Evolutionary conservation across 2,113 vertebrate genomes (phyloP).

Genomic region (Sceloporus tristichus): DNA sequence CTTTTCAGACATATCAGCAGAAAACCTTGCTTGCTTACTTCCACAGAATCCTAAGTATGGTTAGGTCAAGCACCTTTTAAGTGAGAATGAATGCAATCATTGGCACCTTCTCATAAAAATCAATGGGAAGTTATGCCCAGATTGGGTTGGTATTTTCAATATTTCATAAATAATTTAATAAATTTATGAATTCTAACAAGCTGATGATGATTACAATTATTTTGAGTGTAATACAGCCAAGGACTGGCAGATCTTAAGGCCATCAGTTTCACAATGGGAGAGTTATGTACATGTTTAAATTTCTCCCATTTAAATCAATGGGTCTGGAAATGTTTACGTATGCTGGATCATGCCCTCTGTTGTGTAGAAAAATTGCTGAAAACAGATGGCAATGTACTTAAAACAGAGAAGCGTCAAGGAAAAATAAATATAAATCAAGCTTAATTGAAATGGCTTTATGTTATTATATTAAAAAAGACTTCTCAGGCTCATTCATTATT

Average conservation of each 20-base stretch:
- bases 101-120: not conserved
- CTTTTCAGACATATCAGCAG: not conserved
- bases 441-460: not conserved
- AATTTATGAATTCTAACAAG: not conserved
- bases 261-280: not conserved
- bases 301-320: not conserved
- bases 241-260: not conserved
- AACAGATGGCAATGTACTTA: not conserved
- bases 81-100: not conserved
- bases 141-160: not conserved
- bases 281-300: not conserved
- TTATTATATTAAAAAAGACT: not conserved
- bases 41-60: not conserved
- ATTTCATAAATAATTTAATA: not conserved
- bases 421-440: conserved; percentile 12
- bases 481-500: not conserved
- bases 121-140: not conserved
- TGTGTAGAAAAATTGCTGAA: conserved; percentile 16
- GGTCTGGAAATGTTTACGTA: not conserved
- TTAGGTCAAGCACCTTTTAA: not conserved
- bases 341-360: not conserved
- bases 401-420: not conserved
- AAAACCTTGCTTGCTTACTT: not conserved
- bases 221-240: not conserved
- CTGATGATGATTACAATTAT: not conserved